A percentile compares a stretch with the other conserved stretches of the same genome.
Evolutionary conservation across 2,113 vertebrate genomes (phyloP).

Genomic region (Argyrosomus japonicus): DNA sequence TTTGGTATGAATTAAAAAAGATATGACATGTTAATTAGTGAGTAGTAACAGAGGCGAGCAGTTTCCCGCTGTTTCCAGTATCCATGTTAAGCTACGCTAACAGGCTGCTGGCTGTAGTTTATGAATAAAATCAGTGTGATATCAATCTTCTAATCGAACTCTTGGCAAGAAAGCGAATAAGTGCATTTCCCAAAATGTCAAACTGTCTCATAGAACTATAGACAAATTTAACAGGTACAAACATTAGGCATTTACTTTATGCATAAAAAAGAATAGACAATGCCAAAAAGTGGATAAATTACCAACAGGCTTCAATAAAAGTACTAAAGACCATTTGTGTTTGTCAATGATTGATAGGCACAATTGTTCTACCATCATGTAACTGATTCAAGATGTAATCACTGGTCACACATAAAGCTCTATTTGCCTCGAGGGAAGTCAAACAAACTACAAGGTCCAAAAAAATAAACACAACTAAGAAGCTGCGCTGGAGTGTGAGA

Average conservation of each 20-base stretch:
- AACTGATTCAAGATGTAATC: slow-evolving; percentile 74
- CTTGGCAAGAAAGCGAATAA: not conserved
- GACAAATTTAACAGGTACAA: not conserved
- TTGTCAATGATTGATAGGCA: slow-evolving; percentile 44
- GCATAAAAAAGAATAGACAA: not conserved
- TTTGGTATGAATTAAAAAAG: not conserved
- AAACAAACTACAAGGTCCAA: slow-evolving; percentile 76
- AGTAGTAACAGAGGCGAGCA: not conserved
- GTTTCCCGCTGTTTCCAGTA: not conserved
- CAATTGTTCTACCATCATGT: slow-evolving; percentile 62
- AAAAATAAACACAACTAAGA: slow-evolving; percentile 77
- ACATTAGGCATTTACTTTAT: not conserved
- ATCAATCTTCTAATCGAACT: not conserved
- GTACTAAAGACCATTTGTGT: slow-evolving; percentile 11
- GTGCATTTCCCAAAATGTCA: not conserved
- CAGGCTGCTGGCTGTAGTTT: not conserved
- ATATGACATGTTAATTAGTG: not conserved
- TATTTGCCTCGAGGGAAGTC: slow-evolving; percentile 71
- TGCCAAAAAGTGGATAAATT: not conserved
- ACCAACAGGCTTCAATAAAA: slow-evolving; percentile 10
- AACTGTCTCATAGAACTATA: not conserved
- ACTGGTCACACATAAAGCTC: slow-evolving; percentile 62
- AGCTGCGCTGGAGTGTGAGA: slow-evolving; percentile 70
- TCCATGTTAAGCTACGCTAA: slow-evolving; percentile 15
- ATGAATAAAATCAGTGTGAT: not conserved